Evolutionary conservation across 1,140 invertebrate species (phyloP).

Genomic region (Cyphomyrmex costatus): DNA sequence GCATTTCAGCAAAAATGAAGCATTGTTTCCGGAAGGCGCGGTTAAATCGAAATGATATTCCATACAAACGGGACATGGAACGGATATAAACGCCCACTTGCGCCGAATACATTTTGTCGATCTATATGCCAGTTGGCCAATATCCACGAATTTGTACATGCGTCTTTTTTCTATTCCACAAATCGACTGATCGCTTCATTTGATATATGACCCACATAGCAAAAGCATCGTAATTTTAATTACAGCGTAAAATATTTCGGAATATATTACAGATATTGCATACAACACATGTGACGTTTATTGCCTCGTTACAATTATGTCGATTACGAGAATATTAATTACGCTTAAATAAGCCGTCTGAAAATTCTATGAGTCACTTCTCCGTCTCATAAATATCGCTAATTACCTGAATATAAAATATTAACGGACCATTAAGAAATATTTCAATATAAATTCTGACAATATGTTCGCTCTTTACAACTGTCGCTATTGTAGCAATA

Average conservation of each 20-base stretch:
- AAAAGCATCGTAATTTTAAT: conserved; percentile 20
- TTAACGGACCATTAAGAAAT: background rate
- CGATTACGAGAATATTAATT: conserved; percentile 11
- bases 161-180: conserved; percentile 14
- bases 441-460: background rate
- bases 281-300: conserved; percentile 3
- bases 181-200: conserved; percentile 39
- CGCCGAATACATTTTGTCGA: conserved; percentile 3
- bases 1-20: conserved; percentile 13
- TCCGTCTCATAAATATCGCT: conserved; percentile 11
- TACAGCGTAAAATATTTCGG: conserved; percentile 23
- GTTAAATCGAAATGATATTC: conserved; percentile 41
- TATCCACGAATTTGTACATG: conserved; percentile 43
- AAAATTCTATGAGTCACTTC: background rate
- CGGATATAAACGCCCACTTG: conserved; percentile 29
- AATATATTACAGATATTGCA: conserved; percentile 32
- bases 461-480: background rate
- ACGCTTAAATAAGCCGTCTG: background rate
- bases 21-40: conserved; percentile 7
- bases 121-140: conserved; percentile 31
- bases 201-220: conserved; percentile 45
- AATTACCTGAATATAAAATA: conserved; percentile 3
- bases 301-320: conserved; percentile 21
- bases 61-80: conserved; percentile 3
- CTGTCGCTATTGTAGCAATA: background rate